Percentiles rank a stretch among this genome's conserved stretches.
phyloP scores from a whole-genome alignment of 2,888 invertebrate species.

The Synanthedon vespiformis region DNA sequence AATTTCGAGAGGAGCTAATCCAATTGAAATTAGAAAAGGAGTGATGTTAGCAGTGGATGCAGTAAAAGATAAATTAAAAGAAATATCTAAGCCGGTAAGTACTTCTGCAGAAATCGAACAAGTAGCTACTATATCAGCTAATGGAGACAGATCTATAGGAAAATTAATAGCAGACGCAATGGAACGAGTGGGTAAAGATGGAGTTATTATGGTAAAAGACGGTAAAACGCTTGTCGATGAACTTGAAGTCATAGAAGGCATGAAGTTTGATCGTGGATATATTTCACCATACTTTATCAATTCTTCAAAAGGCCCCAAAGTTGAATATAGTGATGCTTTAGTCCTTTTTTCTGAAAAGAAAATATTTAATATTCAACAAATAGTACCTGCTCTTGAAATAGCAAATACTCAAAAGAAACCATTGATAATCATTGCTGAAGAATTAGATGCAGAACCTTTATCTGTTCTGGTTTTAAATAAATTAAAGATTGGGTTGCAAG shows the following conservation, averaged over 20 bases:
- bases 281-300: slow-evolving; percentile 99
- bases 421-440: slow-evolving; percentile 94
- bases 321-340: slow-evolving; percentile 95
- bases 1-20: slow-evolving; percentile 96
- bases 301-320: slow-evolving; percentile 95
- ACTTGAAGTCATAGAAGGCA: slow-evolving; percentile 94
- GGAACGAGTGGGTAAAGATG: slow-evolving; percentile 96
- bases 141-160: slow-evolving; percentile 93
- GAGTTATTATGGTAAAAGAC: slow-evolving; percentile 98
- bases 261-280: slow-evolving; percentile 98
- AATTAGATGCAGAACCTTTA: slow-evolving; percentile 92
- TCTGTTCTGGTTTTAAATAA: slow-evolving; percentile 90
- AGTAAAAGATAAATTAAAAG: slow-evolving; percentile 85
- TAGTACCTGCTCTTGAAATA: slow-evolving; percentile 95
- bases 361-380: slow-evolving; percentile 92
- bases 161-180: slow-evolving; percentile 95
- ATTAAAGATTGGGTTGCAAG: slow-evolving; percentile 90
- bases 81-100: slow-evolving; percentile 90
- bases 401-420: slow-evolving; percentile 93
- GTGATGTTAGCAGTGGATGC: slow-evolving; percentile 96
- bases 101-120: slow-evolving; percentile 98
- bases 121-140: slow-evolving; percentile 98
- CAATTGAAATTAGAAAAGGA: slow-evolving; percentile 90
- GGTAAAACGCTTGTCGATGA: slow-evolving; percentile 97
- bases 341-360: slow-evolving; percentile 96